Base-by-base conservation (phyloP, 2,797 vertebrate genomes). In the Spinibarbus caldwelli region DNA sequence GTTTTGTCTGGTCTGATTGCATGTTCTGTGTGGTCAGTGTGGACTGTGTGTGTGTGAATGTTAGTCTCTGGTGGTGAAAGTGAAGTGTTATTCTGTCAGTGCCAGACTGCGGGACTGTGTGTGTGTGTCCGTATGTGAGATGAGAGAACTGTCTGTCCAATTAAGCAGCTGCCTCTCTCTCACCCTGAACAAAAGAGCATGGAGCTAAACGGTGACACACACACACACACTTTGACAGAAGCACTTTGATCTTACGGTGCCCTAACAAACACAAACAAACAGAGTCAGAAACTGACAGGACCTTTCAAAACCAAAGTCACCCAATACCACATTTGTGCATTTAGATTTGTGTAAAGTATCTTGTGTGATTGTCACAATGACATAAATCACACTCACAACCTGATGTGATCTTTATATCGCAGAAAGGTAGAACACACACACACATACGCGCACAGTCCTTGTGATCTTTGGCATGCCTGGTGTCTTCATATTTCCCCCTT, bases 401-500 rank as follows among this genome's bases (percentile, higher is more conserved):
- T 71, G 36, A 23, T 72, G 23, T 45, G 67, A 85, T 85, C 76
- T 85, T 72, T 64, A 72, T 79, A 72, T 47, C 41, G 23, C 76
- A 71, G 15, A 26, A 72, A 62, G 49, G 66, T 57, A 59, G 38
- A 57, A 75, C 72, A 86, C 62, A 45, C 23, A 85, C 72, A 73
- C 67, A 78, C 47, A 19, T 21, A 23, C 47, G 4, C 45, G 10
- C 45, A 52, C 41, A 75, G 34, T 34, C 47, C 87, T 78, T 89
- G 76, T 88, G 87, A 85, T 88, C 80, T 88, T 81, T 77, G 83
- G 83, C 83, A 83, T 87, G 83, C 87, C 77, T 85, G 72, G 76
- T 88, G 87, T 88, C 85, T 86, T 88, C 86, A 86, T 57, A 70
- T 49, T 84, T 23, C 54, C 77, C 77, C 49, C 87, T 89, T 89